Base-by-base conservation (phyloP, 2,797 vertebrate genomes). In the Meda fulgida region DNA sequence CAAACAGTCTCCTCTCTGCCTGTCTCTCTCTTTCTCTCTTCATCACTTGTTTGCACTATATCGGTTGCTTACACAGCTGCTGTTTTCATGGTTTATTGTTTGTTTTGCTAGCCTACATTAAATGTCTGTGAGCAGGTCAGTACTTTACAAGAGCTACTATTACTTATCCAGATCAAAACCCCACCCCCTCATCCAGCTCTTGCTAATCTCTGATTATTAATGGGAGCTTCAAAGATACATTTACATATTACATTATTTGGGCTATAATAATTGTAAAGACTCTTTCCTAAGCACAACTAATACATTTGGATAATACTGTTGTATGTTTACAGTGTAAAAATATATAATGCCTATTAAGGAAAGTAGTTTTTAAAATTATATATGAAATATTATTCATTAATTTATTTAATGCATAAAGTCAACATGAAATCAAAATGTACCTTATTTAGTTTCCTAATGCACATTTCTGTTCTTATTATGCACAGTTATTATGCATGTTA, bases 121-220 rank as follows among this genome's bases (percentile, higher is more conserved):
- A 99, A 95, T 99, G 96, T 99, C 96, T 98, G 96, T 98, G 98
- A 99, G 93, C 98, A 99, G 98, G 98, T 99, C 96, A 99, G 98
- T 97, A 96, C 94, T 88, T 82, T 70, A 85, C 83, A 85, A 80
- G 82, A 89, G 85, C 63, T 86, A 79, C 80, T 89, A 65, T 85
- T 87, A 81, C 63, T 84, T 78, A 78, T 83, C 81, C 80, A 87
- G 85, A 81, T 86, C 78, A 84, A 86, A 88, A 87, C 70, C 81
- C 88, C 63, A 63, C 81, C 86, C 69, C 66, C 65, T 87, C 87
- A 87, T 88, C 85, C 84, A 89, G 79, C 88, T 84, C 73, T 46
- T 60, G 78, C 78, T 84, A 82, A 89, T 86, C 81, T 84, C 58
- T 34, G 95, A 95, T 95, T 94, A 95, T 93, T 13, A 88, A 21